Conservation (phyloP, 2,797 vertebrate species). For the Moxostoma hubbsi region DNA sequence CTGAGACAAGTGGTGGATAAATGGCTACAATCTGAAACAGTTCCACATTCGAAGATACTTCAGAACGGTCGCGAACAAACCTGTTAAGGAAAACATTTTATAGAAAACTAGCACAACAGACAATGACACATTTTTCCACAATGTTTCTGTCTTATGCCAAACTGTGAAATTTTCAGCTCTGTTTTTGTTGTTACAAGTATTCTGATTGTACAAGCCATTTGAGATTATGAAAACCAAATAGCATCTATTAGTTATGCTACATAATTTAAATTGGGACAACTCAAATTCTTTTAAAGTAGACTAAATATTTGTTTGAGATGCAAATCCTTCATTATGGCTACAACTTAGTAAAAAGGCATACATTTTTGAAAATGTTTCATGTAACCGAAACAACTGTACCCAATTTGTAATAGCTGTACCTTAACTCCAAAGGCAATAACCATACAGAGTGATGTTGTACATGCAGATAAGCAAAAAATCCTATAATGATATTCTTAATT, state of each 20-base stretch:
- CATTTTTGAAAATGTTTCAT: neutral
- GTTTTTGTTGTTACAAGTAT: neutral
- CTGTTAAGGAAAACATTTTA: constrained; percentile 81
- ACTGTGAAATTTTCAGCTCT: constrained; percentile 1
- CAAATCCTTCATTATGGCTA: too few relatives aligned
- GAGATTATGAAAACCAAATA: neutral
- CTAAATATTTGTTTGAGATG: too few relatives aligned
- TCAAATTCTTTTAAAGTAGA: neutral
- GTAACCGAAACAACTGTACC: neutral
- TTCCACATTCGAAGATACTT: constrained; percentile 30
- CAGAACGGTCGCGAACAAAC: constrained; percentile 74
- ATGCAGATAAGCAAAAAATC: too few relatives aligned
- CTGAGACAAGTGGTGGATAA: neutral
- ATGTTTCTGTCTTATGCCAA: constrained; percentile 4
- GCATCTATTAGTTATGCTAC: too few relatives aligned
- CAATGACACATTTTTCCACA: constrained; percentile 63
- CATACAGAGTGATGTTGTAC: neutral
- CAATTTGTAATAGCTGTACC: neutral
- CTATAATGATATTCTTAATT: too few relatives aligned
- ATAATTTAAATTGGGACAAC: neutral
- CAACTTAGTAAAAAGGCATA: neutral
- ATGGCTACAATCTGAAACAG: constrained; percentile 25
- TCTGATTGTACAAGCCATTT: neutral
- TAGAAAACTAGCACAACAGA: constrained; percentile 76
- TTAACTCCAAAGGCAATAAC: neutral